Evolutionary conservation across 2,888 invertebrate species (phyloP), one percentile per base, ranked within the genome.

Genomic region (Athrips mouffetella): DNA sequence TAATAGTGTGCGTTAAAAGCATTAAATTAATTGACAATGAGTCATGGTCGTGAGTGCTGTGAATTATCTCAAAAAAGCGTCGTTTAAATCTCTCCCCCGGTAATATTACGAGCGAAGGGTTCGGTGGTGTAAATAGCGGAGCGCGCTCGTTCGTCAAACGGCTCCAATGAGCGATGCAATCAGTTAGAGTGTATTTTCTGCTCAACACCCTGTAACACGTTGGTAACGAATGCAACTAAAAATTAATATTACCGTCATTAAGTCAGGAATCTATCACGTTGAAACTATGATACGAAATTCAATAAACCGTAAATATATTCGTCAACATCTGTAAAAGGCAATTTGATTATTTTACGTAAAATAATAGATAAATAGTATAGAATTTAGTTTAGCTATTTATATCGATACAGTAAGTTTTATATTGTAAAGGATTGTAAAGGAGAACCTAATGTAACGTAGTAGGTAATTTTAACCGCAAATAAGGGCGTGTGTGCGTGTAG

Each of bases 1-100:
- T 72, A 73, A 80, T 76, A 74, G 65, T 65, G 54, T 73, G 78
- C 81, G 84, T 82, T 85, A 73, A 80, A 75, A 67, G 76, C 83
- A 87, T 86, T 85, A 83, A 82, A 80, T 79, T 79, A 73, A 61
- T 70, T 72, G 75, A 70, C 78, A 76, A 80, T 82, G 79, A 82
- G 58, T 79, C 74, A 84, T 71, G 63, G 64, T 59, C 59, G 63
- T 58, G 57, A 21, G 21, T 60, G 68, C 67, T 67, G 71, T 72
- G 68, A 80, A 81, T 75, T 74, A 76, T 81, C 75, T 77, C 76
- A 73, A 77, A 80, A 84, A 80, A 76, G 73, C 68, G 75, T 68
- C 76, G 70, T 80, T 80, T 81, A 79, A 80, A 79, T 66, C n/a
- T 76, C 20, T 73, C 83, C 84, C 84, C 73, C 31, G 10, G 79